Evolutionary conservation across 64 coral and sea anemone genomes (phyloP).

Genomic region (Montipora efflorescens): DNA sequence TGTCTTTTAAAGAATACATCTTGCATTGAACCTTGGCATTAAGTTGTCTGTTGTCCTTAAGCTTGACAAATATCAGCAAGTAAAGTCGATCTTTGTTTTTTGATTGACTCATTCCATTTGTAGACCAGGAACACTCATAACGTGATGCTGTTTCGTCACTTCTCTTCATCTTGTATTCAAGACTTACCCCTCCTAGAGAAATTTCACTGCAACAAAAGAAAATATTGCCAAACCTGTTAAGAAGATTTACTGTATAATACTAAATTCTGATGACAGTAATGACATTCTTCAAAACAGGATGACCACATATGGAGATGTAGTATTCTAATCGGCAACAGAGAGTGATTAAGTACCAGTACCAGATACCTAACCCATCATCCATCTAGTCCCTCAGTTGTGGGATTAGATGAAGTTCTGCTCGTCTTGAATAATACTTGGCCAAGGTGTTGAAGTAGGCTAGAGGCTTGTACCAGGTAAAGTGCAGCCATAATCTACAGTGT

Average conservation of each 20-base stretch:
- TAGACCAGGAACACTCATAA: constrained; percentile 79
- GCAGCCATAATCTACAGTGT: no score
- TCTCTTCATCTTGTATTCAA: constrained; percentile 80
- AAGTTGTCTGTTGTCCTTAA: constrained; percentile 70
- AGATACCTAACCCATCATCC: no score
- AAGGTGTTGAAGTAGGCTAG: no score
- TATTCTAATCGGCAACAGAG: no score
- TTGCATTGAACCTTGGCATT: constrained; percentile 80
- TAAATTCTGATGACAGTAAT: neutral
- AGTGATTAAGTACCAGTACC: no score
- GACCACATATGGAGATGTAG: no score
- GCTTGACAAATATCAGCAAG: constrained; percentile 71
- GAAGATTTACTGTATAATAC: no score
- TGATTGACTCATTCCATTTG: constrained; percentile 70
- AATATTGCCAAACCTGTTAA: neutral
- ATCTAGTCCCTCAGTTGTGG: no score
- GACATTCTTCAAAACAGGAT: no score
- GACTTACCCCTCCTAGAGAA: constrained; percentile 68
- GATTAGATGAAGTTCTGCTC: no score
- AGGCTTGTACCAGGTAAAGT: no score
- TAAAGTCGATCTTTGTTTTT: constrained; percentile 91
- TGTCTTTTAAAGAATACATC: constrained; percentile 89
- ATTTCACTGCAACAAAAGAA: constrained; percentile 66
- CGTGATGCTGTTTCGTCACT: constrained; percentile 64
- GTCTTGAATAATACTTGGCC: no score